phyloP scores from a whole-genome alignment of 2,113 vertebrate species.

The Burhinus oedicnemus region DNA sequence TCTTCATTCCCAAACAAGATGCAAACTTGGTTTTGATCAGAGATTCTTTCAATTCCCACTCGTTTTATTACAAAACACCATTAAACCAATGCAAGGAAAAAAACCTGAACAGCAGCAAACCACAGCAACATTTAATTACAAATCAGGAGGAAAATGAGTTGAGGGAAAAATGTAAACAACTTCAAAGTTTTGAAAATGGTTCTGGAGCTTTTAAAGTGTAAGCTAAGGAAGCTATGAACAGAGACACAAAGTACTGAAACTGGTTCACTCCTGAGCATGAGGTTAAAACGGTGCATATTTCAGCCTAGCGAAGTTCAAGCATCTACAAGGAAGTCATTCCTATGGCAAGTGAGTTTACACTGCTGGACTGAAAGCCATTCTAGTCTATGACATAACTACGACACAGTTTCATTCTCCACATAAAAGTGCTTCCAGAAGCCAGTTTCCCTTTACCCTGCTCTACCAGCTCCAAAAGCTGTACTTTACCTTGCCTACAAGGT shows the following conservation, averaged over 20 bases:
- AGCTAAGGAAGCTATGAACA: neutral
- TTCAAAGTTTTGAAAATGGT: neutral
- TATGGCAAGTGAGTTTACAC: neutral
- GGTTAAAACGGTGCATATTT: neutral
- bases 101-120: neutral
- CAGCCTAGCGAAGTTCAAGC: neutral
- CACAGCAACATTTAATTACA: neutral
- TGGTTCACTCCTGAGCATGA: neutral
- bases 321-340: neutral
- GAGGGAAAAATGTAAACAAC: neutral
- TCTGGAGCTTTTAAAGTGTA: neutral
- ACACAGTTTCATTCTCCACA: neutral
- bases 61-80: neutral
- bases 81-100: neutral
- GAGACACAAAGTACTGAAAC: neutral
- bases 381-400: neutral
- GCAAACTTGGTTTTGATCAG: neutral
- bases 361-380: neutral
- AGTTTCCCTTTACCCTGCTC: neutral
- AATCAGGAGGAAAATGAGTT: neutral
- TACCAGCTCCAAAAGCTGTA: slow-evolving; percentile 1
- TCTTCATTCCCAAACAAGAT: neutral
- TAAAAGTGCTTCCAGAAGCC: neutral
- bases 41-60: neutral
- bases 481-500: neutral